Base-by-base conservation (phyloP, 1,140 invertebrate genomes). In the Bombus fervidus region DNA sequence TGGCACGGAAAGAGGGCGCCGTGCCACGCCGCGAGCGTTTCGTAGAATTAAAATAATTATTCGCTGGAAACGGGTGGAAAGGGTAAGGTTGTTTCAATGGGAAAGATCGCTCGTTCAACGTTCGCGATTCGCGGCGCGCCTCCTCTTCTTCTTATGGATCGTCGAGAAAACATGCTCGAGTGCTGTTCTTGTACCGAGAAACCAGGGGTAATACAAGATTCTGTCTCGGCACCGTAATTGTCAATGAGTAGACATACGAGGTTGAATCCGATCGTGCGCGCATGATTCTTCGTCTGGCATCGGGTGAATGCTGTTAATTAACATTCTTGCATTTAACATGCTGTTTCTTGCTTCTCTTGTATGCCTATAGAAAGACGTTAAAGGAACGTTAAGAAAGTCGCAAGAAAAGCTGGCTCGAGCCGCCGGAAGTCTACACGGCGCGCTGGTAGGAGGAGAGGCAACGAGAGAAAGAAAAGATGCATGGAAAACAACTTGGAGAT, bases 21-120 rank as follows among this genome's bases (percentile, higher is more conserved):
- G 47, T 22, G 18, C 15, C 47, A 47, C 62, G 18, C 47, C 12
- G 43, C 43, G 80, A 71, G 39, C 39, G 62, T 71, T 83, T 83
- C 72, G 66, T 37, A 57, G 66, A 77, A 71, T 59, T 53, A n/a
- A 84, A 71, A 80, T 85, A 85, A 85, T 85, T 73, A 85, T 80
- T 73, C 62, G 81, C 5, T 34, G 81, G 81, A 39, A 25, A 39
- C 68, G 53, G 34, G 69, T 34, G 64, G 78, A 69, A 53, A 31
- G 69, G 37, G 57, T 18, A 18, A 28, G 28, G 5, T 39, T 22
- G n/a, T 62, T 62, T 83, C 31, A 76, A 83, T 76, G 37, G 72
- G 53, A 39, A 71, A 47, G 53, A 57, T 81, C 37, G 74, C 31
- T 82, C 34, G 66, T 22, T 39, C 31, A 43, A 25, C 25, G n/a